phyloP scores from a whole-genome alignment of 1,140 invertebrate genomes.

The Bacillus rossius region DNA sequence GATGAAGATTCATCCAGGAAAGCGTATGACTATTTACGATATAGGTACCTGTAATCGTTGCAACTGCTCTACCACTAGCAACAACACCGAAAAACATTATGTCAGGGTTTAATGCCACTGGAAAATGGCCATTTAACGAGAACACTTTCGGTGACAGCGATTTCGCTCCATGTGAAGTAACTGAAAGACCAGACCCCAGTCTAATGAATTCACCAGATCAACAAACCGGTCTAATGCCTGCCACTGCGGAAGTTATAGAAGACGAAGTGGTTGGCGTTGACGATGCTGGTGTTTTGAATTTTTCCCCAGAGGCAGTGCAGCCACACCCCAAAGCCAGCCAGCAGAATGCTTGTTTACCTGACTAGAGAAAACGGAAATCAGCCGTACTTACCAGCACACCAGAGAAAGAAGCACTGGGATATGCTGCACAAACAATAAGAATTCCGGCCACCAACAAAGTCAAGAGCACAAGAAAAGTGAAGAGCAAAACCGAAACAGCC shows the following conservation, averaged over 20 bases:
- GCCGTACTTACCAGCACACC: slow-evolving; percentile 29
- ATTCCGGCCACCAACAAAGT: slow-evolving; percentile 5
- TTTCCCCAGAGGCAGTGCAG: slow-evolving; percentile 13
- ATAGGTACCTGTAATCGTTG: slow-evolving; percentile 19
- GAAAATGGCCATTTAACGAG: slow-evolving; percentile 35
- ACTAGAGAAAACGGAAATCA: slow-evolving; percentile 25
- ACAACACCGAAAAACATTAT: slow-evolving; percentile 15
- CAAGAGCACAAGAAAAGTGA: slow-evolving; percentile 9
- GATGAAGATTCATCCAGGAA: slow-evolving; percentile 22
- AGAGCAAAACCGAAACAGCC: slow-evolving; percentile 13
- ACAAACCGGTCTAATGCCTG: no score
- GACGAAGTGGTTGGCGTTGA: no score
- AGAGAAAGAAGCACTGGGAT: slow-evolving; percentile 22
- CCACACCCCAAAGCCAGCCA: slow-evolving; percentile 16
- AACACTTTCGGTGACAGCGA: slow-evolving; percentile 37
- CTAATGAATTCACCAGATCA: no score
- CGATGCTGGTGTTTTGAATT: neutral
- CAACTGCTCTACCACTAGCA: slow-evolving; percentile 15
- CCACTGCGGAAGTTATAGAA: no score
- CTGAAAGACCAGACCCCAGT: no score
- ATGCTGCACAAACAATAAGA: slow-evolving; percentile 6
- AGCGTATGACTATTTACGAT: slow-evolving; percentile 23
- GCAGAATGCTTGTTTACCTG: neutral
- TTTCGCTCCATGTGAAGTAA: slow-evolving; percentile 27
- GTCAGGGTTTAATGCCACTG: slow-evolving; percentile 18